These are phyloP conservation scores for Acronicta alni DNA, from an alignment of 2,888 invertebrate species.

Conservation along the genomic window DNA sequence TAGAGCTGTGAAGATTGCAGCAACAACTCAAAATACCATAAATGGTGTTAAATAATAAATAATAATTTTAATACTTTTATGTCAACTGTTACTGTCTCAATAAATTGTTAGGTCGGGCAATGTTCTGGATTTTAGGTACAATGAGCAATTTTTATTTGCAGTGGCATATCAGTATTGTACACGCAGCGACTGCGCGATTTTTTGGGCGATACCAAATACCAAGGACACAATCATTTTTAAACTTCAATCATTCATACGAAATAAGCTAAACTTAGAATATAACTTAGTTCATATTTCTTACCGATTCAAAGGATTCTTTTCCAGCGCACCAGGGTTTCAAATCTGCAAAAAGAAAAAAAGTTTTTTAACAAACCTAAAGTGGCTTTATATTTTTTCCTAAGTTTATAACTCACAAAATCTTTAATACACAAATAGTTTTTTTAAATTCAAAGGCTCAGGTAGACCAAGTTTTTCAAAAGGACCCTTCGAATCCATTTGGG, in stretches of 20 bases:
- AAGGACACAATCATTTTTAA: too few relatives aligned
- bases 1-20: slow-evolving; percentile 19
- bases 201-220: too few relatives aligned
- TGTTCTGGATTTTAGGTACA: too few relatives aligned
- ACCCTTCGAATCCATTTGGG: slow-evolving; percentile 68
- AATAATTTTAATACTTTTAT: too few relatives aligned
- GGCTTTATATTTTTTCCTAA: slow-evolving; percentile 33
- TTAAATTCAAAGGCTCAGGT: slow-evolving; percentile 66
- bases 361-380: not conserved
- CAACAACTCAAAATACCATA: slow-evolving; percentile 30
- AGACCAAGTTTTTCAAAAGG: slow-evolving; percentile 70
- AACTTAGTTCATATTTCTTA: slow-evolving; percentile 26
- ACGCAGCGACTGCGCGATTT: too few relatives aligned
- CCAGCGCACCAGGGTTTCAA: not conserved
- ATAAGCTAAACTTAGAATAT: too few relatives aligned
- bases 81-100: too few relatives aligned
- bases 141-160: too few relatives aligned
- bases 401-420: slow-evolving; percentile 60
- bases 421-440: slow-evolving; percentile 67
- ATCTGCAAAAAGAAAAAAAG: slow-evolving; percentile 47
- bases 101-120: too few relatives aligned
- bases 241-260: too few relatives aligned
- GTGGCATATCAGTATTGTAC: too few relatives aligned
- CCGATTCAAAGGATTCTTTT: slow-evolving; percentile 31
- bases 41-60: too few relatives aligned